These are phyloP conservation scores for Opisthograptis luteolata DNA, from an alignment of 2,888 invertebrate species.

Conservation along the genomic window DNA sequence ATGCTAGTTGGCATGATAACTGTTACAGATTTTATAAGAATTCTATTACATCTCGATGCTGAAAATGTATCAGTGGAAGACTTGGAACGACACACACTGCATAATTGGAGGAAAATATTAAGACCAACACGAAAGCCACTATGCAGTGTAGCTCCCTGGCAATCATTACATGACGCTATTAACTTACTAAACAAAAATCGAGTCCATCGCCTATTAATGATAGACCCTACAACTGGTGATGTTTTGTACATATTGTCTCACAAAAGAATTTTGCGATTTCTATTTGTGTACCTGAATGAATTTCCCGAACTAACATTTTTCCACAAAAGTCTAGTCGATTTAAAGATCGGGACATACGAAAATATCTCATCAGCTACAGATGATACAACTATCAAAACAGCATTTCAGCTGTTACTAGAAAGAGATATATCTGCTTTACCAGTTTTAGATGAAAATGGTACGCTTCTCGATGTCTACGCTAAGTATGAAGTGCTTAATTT, in stretches of 20 bases:
- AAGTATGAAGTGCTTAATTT: conserved; percentile 87
- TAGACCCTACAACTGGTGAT: conserved; percentile 72
- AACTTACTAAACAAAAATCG: conserved; percentile 74
- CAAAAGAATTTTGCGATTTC: conserved; percentile 76
- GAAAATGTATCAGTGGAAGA: conserved; percentile 76
- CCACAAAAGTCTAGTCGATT: conserved; percentile 70
- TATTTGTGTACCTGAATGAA: conserved; percentile 79
- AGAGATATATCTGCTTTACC: conserved; percentile 79
- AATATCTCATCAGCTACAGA: conserved; percentile 73
- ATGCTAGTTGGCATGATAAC: conserved; percentile 79
- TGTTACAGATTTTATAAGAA: conserved; percentile 78
- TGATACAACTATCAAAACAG: conserved; percentile 69
- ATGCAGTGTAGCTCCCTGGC: conserved; percentile 72
- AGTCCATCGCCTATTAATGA: conserved; percentile 74
- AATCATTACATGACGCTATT: conserved; percentile 77
- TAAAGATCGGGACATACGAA: conserved; percentile 77
- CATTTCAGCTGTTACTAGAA: conserved; percentile 73
- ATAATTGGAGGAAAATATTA: conserved; percentile 76
- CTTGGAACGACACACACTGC: conserved; percentile 74
- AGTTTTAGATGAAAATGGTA: conserved; percentile 71
- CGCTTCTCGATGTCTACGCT: conserved; percentile 74
- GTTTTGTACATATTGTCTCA: conserved; percentile 78
- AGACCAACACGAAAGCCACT: conserved; percentile 69
- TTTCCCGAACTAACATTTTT: conserved; percentile 80
- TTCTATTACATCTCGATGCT: conserved; percentile 69